phyloP scores from a whole-genome alignment of 2,113 vertebrate genomes.

The Hypomesus transpacificus region DNA sequence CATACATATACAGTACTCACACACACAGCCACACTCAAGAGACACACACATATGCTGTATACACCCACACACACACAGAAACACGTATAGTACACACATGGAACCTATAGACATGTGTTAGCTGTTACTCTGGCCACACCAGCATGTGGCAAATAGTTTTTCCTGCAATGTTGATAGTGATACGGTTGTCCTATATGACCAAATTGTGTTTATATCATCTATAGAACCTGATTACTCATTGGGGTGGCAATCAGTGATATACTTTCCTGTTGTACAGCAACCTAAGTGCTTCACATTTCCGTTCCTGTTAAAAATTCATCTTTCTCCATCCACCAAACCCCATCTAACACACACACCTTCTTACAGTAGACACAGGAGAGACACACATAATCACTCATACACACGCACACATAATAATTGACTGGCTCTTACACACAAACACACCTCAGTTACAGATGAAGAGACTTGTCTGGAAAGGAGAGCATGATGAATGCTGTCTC shows the following conservation, averaged over 20 bases:
- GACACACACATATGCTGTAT: background rate
- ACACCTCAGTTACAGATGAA: background rate
- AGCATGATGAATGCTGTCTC: too few species aligned
- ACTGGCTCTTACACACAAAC: conserved; percentile 13
- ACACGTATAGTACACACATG: background rate
- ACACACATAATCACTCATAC: background rate
- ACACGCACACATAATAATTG: background rate
- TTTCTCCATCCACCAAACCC: too few species aligned
- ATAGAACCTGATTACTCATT: background rate
- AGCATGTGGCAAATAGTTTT: conserved; percentile 64
- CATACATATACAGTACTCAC: background rate
- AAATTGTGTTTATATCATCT: conserved; percentile 26
- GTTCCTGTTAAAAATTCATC: too few species aligned
- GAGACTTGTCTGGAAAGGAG: too few species aligned
- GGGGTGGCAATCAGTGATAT: background rate
- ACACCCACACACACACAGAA: background rate
- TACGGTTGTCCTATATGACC: conserved; percentile 30
- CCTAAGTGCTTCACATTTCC: too few species aligned
- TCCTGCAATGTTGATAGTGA: conserved; percentile 40
- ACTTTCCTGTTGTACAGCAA: background rate
- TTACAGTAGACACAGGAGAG: too few species aligned
- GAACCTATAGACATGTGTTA: conserved; percentile 48
- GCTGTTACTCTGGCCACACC: conserved; percentile 40
- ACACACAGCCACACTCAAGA: background rate
- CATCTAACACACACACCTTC: background rate